phyloP scores from a whole-genome alignment of 2,797 vertebrate genomes.

The Rhadinocentrus ornatus region DNA sequence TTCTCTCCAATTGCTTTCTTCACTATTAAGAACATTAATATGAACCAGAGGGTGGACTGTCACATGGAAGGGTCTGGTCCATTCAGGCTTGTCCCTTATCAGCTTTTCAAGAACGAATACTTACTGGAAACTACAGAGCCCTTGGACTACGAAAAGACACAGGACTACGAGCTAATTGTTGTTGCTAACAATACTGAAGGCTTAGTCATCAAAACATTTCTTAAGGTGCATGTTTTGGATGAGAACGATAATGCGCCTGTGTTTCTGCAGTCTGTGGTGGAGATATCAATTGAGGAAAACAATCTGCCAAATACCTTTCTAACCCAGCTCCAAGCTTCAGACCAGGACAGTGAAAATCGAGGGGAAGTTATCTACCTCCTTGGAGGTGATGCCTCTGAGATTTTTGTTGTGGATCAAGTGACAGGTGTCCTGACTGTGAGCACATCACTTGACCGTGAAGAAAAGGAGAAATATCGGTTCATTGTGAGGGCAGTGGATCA shows the following conservation, averaged over 20 bases:
- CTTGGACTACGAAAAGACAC: conserved; percentile 91
- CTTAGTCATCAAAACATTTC: conserved; percentile 85
- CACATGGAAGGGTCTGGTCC: conserved; percentile 91
- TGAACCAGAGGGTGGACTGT: conserved; percentile 88
- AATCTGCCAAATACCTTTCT: conserved; percentile 92
- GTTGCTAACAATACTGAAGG: conserved; percentile 86
- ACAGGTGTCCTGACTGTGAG: conserved; percentile 92
- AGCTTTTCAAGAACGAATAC: conserved; percentile 90
- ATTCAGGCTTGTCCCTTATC: conserved; percentile 91
- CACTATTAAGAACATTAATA: conserved; percentile 90
- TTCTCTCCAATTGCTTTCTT: conserved; percentile 96
- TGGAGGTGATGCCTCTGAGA: conserved; percentile 89
- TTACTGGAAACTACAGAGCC: conserved; percentile 91
- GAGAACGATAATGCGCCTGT: conserved; percentile 96
- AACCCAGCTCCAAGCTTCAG: conserved; percentile 90
- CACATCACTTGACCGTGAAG: conserved; percentile 92
- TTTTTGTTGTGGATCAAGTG: conserved; percentile 88
- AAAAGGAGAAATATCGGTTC: conserved; percentile 95
- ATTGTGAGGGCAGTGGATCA: conserved; percentile 92
- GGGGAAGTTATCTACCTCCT: conserved; percentile 92
- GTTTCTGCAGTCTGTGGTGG: conserved; percentile 89
- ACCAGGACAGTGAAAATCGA: conserved; percentile 89
- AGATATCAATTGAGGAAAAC: conserved; percentile 95
- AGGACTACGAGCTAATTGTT: conserved; percentile 89
- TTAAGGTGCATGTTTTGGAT: conserved; percentile 91